A percentile compares a stretch with the other conserved stretches of the same genome.
phyloP scores from a whole-genome alignment of 2,888 invertebrate species.

The Leistus spinibarbis region DNA sequence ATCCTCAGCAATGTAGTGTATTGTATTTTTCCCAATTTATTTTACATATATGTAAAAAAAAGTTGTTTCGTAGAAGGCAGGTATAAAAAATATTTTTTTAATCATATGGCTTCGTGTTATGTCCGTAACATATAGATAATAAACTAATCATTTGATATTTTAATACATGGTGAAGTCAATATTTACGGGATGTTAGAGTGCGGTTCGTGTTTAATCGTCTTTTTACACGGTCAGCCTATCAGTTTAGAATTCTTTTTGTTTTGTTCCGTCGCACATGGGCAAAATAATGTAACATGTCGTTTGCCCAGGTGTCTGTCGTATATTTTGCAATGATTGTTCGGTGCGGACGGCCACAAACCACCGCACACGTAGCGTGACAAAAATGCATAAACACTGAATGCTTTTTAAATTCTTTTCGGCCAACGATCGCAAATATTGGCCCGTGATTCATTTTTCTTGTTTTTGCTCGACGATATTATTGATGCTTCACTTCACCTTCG shows the following conservation, averaged over 20 bases:
- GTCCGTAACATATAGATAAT: not conserved
- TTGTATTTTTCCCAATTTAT: constrained; percentile 21
- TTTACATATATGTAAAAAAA: constrained; percentile 12
- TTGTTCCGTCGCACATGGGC: not conserved
- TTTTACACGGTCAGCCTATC: not conserved
- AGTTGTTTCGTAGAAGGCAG: constrained; percentile 17
- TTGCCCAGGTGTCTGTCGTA: not conserved
- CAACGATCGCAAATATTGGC: not conserved
- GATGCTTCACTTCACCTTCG: not conserved
- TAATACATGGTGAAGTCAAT: not conserved
- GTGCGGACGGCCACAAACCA: not conserved
- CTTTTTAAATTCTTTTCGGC: not conserved
- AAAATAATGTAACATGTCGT: not conserved
- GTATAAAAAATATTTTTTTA: constrained; percentile 33
- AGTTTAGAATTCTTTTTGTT: not conserved
- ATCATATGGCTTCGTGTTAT: constrained; percentile 23
- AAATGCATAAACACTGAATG: not conserved
- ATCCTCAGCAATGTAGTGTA: constrained; percentile 19
- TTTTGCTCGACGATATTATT: not conserved
- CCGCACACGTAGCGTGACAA: not conserved
- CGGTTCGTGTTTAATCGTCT: not conserved
- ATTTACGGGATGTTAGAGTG: not conserved
- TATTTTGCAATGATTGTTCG: not conserved
- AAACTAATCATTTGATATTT: not conserved
- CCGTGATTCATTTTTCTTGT: not conserved